Conservation (phyloP, 2,113 vertebrate genomes). For the Plestiodon gilberti region DNA sequence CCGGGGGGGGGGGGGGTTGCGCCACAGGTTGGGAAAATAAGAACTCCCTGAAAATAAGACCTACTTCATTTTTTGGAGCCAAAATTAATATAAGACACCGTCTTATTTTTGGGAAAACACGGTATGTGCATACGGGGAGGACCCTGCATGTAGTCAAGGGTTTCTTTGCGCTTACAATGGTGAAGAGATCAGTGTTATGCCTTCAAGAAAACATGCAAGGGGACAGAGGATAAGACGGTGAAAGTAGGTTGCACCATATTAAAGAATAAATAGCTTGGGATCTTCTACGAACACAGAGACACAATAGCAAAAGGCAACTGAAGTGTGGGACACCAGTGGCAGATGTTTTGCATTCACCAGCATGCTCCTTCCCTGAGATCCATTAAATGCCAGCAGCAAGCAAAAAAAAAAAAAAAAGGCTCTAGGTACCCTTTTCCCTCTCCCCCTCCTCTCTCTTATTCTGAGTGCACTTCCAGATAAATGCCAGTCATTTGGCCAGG, state of each 20-base stretch:
- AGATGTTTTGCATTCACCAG: conserved; percentile 76
- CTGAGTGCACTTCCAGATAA: conserved; percentile 84
- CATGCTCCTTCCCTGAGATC: conserved; percentile 41
- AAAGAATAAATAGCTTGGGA: conserved; percentile 45
- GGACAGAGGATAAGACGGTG: background rate
- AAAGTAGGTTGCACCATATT: background rate
- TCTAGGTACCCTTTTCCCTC: conserved; percentile 73
- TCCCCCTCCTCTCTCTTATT: conserved; percentile 24
- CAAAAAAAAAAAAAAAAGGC: conserved; percentile 58
- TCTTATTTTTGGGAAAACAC: too few relatives aligned
- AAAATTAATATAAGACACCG: too few relatives aligned
- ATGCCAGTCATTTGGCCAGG: conserved; percentile 96
- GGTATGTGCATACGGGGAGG: too few relatives aligned
- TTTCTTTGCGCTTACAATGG: background rate
- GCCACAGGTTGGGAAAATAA: too few relatives aligned
- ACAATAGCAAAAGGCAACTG: background rate
- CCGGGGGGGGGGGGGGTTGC: too few relatives aligned
- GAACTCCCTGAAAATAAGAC: too few relatives aligned
- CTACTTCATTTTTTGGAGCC: too few relatives aligned
- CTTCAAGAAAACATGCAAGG: conserved; percentile 13
- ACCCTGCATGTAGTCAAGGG: too few relatives aligned
- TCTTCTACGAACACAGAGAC: background rate
- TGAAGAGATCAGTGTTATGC: conserved; percentile 9
- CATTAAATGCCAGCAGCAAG: conserved; percentile 65
- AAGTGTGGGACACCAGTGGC: conserved; percentile 61